These are phyloP conservation scores for Eutrigla gurnardus DNA, from an alignment of 2,797 vertebrate species.

Conservation along the genomic window DNA sequence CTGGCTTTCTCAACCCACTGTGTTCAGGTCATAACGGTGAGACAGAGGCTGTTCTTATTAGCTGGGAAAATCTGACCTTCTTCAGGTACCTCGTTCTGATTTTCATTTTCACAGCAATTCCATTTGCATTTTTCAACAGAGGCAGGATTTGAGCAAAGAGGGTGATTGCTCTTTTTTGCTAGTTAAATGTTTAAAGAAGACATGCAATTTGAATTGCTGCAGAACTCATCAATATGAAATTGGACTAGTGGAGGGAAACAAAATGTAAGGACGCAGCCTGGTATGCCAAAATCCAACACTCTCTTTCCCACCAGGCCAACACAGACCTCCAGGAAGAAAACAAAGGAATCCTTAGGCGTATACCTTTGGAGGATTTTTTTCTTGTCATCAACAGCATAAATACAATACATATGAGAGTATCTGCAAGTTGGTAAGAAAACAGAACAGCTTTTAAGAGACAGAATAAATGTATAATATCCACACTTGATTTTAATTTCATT, in stretches of 20 bases:
- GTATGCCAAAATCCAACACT: conserved; percentile 72
- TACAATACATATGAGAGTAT: conserved; percentile 37
- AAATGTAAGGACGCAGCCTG: conserved; percentile 77
- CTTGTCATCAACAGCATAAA: conserved; percentile 60
- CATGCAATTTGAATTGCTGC: conserved; percentile 84
- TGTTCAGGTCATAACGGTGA: conserved; percentile 33
- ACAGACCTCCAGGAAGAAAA: conserved; percentile 52
- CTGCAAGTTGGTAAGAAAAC: conserved; percentile 37
- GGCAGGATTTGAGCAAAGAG: conserved; percentile 84
- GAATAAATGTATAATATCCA: conserved; percentile 49
- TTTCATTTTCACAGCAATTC: conserved; percentile 69
- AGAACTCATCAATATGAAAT: conserved; percentile 88
- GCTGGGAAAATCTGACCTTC: conserved; percentile 56
- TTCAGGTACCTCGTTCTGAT: conserved; percentile 78
- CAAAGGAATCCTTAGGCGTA: conserved; percentile 55
- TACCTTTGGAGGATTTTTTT: conserved; percentile 58
- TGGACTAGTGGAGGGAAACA: conserved; percentile 79
- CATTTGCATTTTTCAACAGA: conserved; percentile 85
- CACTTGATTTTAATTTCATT: conserved; percentile 24
- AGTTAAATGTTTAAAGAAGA: conserved; percentile 88
- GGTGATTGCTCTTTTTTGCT: conserved; percentile 83
- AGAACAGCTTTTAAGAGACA: conserved; percentile 39
- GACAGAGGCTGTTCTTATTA: conserved; percentile 47
- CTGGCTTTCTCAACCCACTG: conserved; percentile 31
- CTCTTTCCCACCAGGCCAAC: conserved; percentile 59